phyloP scores from a whole-genome alignment of 2,797 vertebrate species.

The Anguilla marmorata region DNA sequence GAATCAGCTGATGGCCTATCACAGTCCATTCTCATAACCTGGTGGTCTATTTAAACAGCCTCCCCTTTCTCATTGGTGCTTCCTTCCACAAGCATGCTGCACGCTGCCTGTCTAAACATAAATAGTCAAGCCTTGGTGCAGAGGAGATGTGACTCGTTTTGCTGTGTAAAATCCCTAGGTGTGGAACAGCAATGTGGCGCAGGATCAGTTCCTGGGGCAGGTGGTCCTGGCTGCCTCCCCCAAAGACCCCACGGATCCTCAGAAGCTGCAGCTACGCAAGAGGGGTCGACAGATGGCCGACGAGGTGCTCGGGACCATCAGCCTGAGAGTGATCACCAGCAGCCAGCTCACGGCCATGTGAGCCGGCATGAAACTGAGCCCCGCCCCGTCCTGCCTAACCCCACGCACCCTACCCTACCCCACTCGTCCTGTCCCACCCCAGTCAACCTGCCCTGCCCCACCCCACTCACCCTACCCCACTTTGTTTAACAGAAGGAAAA shows the following conservation, averaged over 20 bases:
- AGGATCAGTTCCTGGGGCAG: constrained; percentile 85
- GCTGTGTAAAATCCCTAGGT: constrained; percentile 66
- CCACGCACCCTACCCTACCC: no score
- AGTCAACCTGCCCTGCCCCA: no score
- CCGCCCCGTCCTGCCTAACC: neutral
- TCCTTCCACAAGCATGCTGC: no score
- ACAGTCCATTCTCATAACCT: no score
- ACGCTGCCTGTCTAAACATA: no score
- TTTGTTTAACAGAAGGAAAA: no score
- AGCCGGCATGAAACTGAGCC: constrained; percentile 47
- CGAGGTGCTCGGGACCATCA: constrained; percentile 79
- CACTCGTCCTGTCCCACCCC: no score
- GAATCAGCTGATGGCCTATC: no score
- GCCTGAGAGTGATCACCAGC: constrained; percentile 74
- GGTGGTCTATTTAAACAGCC: no score
- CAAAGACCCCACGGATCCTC: constrained; percentile 63
- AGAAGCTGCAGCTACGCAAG: constrained; percentile 77
- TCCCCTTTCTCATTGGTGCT: no score
- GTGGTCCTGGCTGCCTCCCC: constrained; percentile 75
- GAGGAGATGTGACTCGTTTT: neutral
- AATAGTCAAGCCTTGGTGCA: no score
- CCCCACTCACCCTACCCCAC: no score
- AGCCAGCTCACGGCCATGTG: constrained; percentile 82
- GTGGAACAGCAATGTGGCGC: constrained; percentile 81
- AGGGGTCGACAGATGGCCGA: constrained; percentile 63